phyloP scores from a whole-genome alignment of 2,797 vertebrate species.

The Bryconaethiops microstoma region DNA sequence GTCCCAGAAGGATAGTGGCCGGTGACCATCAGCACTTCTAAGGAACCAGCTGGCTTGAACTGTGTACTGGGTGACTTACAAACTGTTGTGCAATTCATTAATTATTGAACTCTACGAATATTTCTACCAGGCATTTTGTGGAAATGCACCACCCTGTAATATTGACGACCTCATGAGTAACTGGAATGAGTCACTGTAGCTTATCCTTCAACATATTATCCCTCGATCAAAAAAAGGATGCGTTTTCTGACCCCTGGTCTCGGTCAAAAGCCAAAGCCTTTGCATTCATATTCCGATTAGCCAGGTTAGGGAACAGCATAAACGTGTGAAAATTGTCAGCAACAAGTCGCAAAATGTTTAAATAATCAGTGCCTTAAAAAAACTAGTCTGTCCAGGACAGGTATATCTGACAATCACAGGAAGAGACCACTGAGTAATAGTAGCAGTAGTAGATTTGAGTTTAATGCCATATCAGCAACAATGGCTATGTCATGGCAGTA shows the following conservation, averaged over 20 bases:
- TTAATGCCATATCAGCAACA: too few relatives aligned
- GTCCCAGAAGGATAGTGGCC: background rate
- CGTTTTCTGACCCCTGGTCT: background rate
- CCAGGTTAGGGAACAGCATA: background rate
- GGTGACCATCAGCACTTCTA: background rate
- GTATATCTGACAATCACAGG: too few relatives aligned
- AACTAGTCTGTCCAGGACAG: too few relatives aligned
- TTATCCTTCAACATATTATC: background rate
- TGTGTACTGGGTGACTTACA: background rate
- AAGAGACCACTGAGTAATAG: too few relatives aligned
- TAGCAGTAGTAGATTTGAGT: too few relatives aligned
- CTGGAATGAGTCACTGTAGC: background rate
- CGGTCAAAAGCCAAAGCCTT: background rate
- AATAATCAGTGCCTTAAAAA: background rate
- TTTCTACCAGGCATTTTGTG: background rate
- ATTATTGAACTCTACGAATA: background rate
- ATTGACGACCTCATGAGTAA: background rate
- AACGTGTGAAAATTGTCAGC: background rate
- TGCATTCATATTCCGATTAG: background rate
- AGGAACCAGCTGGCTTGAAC: background rate
- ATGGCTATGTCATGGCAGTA: too few relatives aligned
- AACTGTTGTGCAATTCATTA: conserved; percentile 11
- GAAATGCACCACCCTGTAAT: background rate
- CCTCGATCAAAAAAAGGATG: background rate
- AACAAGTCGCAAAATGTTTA: background rate